These are phyloP conservation scores for Calephelis nemesis DNA, from an alignment of 1,140 invertebrate species.

Conservation along the genomic window DNA sequence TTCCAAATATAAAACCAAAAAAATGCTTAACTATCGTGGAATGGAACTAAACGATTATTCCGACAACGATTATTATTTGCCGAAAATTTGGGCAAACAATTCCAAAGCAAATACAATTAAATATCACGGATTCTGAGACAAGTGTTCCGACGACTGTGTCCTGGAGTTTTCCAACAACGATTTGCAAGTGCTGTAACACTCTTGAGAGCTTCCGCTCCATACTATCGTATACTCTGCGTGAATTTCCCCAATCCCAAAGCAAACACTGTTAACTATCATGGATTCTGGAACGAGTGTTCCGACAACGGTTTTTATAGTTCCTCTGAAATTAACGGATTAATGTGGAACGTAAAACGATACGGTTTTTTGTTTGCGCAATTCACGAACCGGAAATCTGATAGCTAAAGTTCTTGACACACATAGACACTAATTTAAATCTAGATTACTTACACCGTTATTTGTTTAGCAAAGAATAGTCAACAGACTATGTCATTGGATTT, in stretches of 20 bases:
- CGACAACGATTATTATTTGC: no score
- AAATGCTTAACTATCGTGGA: no score
- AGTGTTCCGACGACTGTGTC: constrained; percentile 14
- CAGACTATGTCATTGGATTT: background rate
- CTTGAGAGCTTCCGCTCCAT: background rate
- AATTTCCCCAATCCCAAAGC: constrained; percentile 10
- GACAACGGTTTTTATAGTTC: constrained; percentile 31
- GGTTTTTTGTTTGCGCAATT: constrained; percentile 24
- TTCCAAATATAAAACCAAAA: no score
- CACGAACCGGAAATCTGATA: constrained; percentile 1
- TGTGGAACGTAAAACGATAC: constrained; percentile 24
- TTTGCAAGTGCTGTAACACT: background rate
- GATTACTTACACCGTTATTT: background rate
- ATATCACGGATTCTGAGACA: constrained; percentile 21
- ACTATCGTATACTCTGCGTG: background rate
- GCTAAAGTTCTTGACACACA: background rate
- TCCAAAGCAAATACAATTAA: constrained; percentile 22
- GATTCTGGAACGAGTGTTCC: constrained; percentile 22
- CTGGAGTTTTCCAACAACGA: background rate
- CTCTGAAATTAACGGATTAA: constrained; percentile 27
- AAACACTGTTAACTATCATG: constrained; percentile 24
- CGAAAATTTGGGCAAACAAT: background rate
- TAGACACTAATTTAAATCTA: no score
- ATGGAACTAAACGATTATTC: no score
- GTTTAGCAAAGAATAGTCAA: background rate